A percentile compares a stretch with the other conserved stretches of the same genome.
Evolutionary conservation across 2,113 vertebrate genomes (phyloP).

Genomic region (Notothenia rossii): DNA sequence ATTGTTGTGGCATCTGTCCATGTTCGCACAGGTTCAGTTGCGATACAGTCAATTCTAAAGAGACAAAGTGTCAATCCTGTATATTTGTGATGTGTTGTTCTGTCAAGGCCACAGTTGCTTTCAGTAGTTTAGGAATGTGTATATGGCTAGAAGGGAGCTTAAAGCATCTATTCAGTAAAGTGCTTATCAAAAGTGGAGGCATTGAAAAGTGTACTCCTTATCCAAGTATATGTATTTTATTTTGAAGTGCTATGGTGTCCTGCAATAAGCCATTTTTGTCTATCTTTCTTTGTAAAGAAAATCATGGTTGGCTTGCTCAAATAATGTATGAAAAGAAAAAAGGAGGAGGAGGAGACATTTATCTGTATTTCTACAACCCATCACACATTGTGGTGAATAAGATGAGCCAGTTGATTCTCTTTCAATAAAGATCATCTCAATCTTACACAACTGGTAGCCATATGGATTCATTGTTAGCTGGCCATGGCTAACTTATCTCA

Average conservation of each 20-base stretch:
- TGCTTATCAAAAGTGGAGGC: conserved; percentile 45
- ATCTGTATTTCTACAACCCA: conserved; percentile 21
- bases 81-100: conserved; percentile 17
- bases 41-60: conserved; percentile 8
- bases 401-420: conserved; percentile 22
- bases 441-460: conserved; percentile 13
- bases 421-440: conserved; percentile 21
- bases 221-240: too few species aligned
- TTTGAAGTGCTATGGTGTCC: too few species aligned
- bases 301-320: too few species aligned
- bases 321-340: too few species aligned
- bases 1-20: conserved; percentile 2
- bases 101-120: neutral
- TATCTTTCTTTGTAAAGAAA: too few species aligned
- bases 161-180: conserved; percentile 38
- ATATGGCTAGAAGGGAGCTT: neutral
- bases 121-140: neutral
- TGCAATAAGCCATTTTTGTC: too few species aligned
- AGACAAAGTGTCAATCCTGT: conserved; percentile 13
- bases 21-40: conserved; percentile 18
- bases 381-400: conserved; percentile 28
- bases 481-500: neutral
- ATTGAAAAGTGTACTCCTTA: conserved; percentile 17
- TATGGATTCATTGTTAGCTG: neutral
- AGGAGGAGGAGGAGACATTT: conserved; percentile 9